A percentile compares a stretch with the other conserved stretches of the same genome.
Conservation (phyloP, 2,113 vertebrate species). For the Lynx canadensis region DNA sequence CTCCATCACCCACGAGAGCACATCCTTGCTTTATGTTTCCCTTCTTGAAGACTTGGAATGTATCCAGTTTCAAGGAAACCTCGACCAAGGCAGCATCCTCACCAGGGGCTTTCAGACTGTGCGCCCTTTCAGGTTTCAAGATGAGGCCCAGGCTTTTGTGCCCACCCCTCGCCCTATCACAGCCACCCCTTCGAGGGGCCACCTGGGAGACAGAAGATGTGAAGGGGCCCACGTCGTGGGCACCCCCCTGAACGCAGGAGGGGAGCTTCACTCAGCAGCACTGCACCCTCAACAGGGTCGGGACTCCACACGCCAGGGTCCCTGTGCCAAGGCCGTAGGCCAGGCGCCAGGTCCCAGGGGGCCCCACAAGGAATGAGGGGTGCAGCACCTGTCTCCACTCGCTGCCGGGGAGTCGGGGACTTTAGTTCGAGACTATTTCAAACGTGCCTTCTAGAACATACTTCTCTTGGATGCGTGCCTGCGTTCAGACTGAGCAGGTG, state of each 20-base stretch:
- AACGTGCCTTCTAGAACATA: not conserved
- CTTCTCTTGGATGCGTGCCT: no score
- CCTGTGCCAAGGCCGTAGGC: not conserved
- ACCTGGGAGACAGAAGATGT: not conserved
- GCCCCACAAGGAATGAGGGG: no score
- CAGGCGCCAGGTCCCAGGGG: not conserved
- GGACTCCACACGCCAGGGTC: not conserved
- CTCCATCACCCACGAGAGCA: fast-evolving
- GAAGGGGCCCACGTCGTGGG: fast-evolving
- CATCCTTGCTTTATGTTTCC: no score
- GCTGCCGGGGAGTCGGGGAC: not conserved
- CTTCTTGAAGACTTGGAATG: not conserved
- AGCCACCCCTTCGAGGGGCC: not conserved
- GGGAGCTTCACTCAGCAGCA: no score
- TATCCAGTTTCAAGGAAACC: fast-evolving
- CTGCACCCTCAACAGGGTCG: not conserved
- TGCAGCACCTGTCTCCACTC: no score
- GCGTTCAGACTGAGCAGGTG: not conserved
- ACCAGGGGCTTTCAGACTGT: no score
- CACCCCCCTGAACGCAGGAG: no score
- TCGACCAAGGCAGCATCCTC: fast-evolving
- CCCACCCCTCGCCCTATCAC: not conserved
- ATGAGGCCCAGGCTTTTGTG: not conserved
- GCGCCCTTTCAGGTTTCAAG: not conserved
- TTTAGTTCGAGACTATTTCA: no score